These are phyloP conservation scores for Drosophila teissieri DNA, from an alignment of 1,140 invertebrate species.

Conservation along the genomic window DNA sequence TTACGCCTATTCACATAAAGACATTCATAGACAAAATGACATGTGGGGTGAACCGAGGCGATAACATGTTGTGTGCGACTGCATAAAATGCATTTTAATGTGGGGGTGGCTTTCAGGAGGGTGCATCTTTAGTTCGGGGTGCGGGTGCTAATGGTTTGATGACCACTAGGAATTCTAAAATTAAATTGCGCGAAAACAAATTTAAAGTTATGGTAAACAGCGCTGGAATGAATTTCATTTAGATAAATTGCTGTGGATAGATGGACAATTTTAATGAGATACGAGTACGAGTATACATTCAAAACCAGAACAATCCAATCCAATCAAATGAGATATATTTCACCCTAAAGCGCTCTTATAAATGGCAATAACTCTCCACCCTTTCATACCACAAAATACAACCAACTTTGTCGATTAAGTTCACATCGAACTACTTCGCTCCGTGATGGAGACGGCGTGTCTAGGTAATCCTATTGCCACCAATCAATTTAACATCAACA, in stretches of 20 bases:
- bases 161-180: slow-evolving; percentile 52
- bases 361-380: background rate
- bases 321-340: background rate
- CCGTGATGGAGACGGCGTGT: slow-evolving; percentile 26
- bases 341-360: background rate
- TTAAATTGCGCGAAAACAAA: slow-evolving; percentile 56
- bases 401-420: slow-evolving; percentile 3
- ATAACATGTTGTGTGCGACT: slow-evolving; percentile 45
- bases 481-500: slow-evolving; percentile 48
- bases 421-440: background rate
- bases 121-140: slow-evolving; percentile 3
- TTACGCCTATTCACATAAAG: slow-evolving; percentile 52
- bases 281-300: background rate
- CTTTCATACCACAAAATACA: background rate
- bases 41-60: slow-evolving; percentile 1
- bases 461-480: slow-evolving; percentile 36
- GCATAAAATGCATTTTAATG: slow-evolving; percentile 76
- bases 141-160: slow-evolving; percentile 63
- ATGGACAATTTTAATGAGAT: background rate
- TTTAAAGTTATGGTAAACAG: slow-evolving; percentile 15
- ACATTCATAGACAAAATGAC: slow-evolving; percentile 54
- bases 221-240: too few species aligned
- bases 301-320: background rate
- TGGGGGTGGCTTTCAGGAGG: slow-evolving; percentile 23
- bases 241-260: background rate